Evolutionary conservation across 1,140 invertebrate species (phyloP), one percentile per base, ranked within the genome.

Genomic region (Drosophila malerkotliana): DNA sequence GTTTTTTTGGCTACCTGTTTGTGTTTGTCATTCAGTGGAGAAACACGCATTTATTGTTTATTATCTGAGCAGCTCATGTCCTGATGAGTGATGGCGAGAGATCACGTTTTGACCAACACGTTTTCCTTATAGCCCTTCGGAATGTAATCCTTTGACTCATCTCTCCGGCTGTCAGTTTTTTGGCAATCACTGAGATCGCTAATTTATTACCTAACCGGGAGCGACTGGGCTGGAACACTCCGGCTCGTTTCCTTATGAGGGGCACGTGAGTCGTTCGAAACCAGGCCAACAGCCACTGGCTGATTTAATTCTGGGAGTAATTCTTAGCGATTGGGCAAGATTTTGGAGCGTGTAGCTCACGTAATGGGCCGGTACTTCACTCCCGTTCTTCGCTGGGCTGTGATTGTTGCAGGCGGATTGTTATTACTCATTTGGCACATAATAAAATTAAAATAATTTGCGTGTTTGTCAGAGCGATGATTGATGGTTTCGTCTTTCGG

Each of bases 311-410:
- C 58, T 26, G 30, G 21, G 44, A 48, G 41, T 9, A 51, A 49
- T 59, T 58, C 47, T 71, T 47, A 8, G 69, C 51, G 63, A 63
- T 82, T 73, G 45, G 15, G 26, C 1, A 72, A 63, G 56, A 80
- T 81, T 72, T 60, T 81, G 62, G 78, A 81, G 78, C 78, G 78
- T 81, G 78, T 81, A 81, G 67, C 62, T 60, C 78, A 72, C 58
- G 67, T 81, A 81, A 81, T 81, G 48, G 61, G 47, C 41, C 58
- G 60, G 61, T 52, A 37, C 71, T 77, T 81, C 52, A 49, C 34
- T 61, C 14, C 34, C 57, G 28, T 52, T 69, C 64, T 45, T 60
- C 26, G 30, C 41, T 44, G 3, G 54, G 21, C 48, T 52, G 21
- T 47, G 15, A 48, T 54, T 73, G 34, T 41, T 48, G 48, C 21